Evolutionary conservation across 1,140 invertebrate species (phyloP).

Genomic region (Ceratina calcarata): DNA sequence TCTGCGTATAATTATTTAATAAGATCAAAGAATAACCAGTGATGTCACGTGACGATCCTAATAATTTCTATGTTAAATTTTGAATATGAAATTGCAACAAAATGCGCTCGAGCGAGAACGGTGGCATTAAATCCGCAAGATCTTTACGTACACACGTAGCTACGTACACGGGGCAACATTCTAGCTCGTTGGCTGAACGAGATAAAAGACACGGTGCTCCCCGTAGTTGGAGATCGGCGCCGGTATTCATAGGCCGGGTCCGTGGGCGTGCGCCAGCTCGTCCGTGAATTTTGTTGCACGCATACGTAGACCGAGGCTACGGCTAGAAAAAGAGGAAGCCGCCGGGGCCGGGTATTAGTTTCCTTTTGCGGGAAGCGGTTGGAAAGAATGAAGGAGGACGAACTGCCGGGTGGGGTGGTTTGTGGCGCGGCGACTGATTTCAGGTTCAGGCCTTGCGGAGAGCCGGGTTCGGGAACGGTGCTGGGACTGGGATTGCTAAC

Average conservation of each 20-base stretch:
- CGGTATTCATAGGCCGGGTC: constrained; percentile 34
- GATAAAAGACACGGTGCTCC: constrained; percentile 47
- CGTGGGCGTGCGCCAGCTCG: constrained; percentile 60
- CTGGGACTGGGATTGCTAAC: constrained; percentile 74
- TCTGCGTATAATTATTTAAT: no score
- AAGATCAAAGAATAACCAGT: no score
- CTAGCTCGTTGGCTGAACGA: constrained; percentile 34
- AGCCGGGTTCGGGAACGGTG: constrained; percentile 65
- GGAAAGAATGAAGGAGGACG: constrained; percentile 56
- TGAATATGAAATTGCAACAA: no score
- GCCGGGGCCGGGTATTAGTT: constrained; percentile 60
- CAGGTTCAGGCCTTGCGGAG: constrained; percentile 62
- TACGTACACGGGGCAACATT: not conserved
- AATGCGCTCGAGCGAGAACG: no score
- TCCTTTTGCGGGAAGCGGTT: constrained; percentile 60
- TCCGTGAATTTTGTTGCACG: constrained; percentile 60
- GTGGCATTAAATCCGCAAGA: constrained; percentile 8
- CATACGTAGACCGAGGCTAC: not conserved
- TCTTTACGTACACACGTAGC: not conserved
- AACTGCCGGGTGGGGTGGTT: constrained; percentile 52
- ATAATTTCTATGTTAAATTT: no score
- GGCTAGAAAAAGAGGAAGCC: constrained; percentile 62
- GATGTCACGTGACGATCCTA: no score
- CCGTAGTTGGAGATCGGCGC: not conserved
- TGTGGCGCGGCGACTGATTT: constrained; percentile 53